phyloP scores from a whole-genome alignment of 2,113 vertebrate species.

The Cottus gobio region DNA sequence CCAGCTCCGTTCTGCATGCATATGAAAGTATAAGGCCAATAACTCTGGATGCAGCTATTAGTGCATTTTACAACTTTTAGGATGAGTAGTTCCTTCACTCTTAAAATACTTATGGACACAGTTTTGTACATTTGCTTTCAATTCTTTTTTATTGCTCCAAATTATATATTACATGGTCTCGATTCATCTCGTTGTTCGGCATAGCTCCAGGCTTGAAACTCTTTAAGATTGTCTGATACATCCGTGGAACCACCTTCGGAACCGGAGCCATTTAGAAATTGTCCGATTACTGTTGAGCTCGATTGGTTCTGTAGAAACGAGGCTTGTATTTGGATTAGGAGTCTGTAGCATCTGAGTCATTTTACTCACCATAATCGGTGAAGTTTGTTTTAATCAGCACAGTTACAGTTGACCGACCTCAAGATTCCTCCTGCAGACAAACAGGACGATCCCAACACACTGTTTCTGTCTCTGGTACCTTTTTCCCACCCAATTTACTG shows the following conservation, averaged over 20 bases:
- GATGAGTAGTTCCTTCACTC: too few species aligned
- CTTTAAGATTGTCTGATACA: neutral
- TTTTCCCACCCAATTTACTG: slow-evolving; percentile 45
- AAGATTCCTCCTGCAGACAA: slow-evolving; percentile 18
- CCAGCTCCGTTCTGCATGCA: too few species aligned
- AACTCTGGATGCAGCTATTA: too few species aligned
- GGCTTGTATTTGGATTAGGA: neutral
- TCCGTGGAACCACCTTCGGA: neutral
- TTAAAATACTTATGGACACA: too few species aligned
- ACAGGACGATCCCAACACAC: slow-evolving; percentile 16
- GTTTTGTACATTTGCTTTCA: too few species aligned
- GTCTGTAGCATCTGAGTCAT: neutral
- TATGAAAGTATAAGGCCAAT: too few species aligned
- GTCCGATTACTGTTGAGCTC: neutral
- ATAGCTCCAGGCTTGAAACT: neutral
- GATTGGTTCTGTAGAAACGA: too few species aligned
- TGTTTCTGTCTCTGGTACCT: neutral
- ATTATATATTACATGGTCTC: neutral
- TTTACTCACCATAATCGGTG: slow-evolving; percentile 9
- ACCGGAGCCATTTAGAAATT: neutral
- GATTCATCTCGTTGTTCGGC: too few species aligned
- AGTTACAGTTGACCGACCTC: slow-evolving; percentile 37
- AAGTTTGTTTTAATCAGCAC: slow-evolving; percentile 41
- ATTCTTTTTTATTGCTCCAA: neutral
- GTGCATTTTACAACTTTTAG: too few species aligned